Base-by-base conservation (phyloP, 1,140 invertebrate species). In the Papilio polyxenes region DNA sequence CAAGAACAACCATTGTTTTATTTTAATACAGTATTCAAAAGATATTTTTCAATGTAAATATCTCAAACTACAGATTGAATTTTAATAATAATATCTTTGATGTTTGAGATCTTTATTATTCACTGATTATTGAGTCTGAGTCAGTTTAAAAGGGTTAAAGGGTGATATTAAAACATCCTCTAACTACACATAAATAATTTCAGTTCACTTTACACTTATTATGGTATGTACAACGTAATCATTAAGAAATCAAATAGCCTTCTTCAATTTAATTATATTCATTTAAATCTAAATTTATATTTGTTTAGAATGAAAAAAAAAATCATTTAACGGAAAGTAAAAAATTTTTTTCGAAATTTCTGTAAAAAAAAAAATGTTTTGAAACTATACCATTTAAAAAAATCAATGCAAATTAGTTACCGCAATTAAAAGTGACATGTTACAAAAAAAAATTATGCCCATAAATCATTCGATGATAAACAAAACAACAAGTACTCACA, bases 401-500 rank as follows among this genome's bases (percentile, higher is more conserved):
- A n/a, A 17, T 6, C 51, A n/a, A 56, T 56, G 6, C 49, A 51
- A 51, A 51, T 56, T 51, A 13, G 11, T 51, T 51, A n/a, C 17
- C 17, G 4, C 15, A 56, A 5, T 56, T 56, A 56, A 56, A 56
- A 56, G 17, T 51, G 49, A 51, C 13, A 11, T 10, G 13, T 9
- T 13, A 51, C 53, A 56, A 56, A 56, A n/a, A 49, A 49, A 13
- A 51, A 11, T 51, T 11, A 53, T 15, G 4, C 11, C 51, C 4
- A 15, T 13, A 53, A 15, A 17, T 53, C 13, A 53, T 15, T 53
- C 51, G 11, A 53, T 53, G 6, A 76, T 76, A 51, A 49, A 76
- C 20, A 23, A 74, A 74, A 76, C 56, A 76, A 40, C 37, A 53
- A 76, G n/a, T 75, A 76, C 75, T 76, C 20, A 76, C 75, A 23